Conservation (phyloP, 2,113 vertebrate species). For the Aleadryas rufinucha region DNA sequence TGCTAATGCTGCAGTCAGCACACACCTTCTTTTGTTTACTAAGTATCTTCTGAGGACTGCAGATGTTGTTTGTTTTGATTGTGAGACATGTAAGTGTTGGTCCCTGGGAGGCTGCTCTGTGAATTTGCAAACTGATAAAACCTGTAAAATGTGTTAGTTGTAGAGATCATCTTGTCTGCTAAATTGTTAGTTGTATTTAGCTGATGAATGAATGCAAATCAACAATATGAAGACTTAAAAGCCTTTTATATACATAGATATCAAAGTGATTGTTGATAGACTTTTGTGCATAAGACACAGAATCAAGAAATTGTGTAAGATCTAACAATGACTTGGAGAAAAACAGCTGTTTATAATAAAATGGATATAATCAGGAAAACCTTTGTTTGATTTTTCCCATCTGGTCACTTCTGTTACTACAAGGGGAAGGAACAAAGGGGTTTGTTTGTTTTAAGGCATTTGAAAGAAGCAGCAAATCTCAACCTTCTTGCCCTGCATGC, state of each 20-base stretch:
- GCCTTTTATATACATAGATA: not conserved
- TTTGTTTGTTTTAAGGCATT: slow-evolving; percentile 15
- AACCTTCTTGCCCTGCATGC: not conserved
- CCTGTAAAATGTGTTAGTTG: slow-evolving; percentile 21
- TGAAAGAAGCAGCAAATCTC: not conserved
- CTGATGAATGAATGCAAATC: not conserved
- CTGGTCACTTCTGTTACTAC: slow-evolving; percentile 19
- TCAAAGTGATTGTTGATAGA: not conserved
- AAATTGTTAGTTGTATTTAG: not conserved
- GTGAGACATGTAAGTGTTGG: slow-evolving; percentile 14
- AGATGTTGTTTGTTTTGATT: slow-evolving; percentile 53
- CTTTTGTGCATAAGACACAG: not conserved
- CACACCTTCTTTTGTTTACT: slow-evolving; percentile 52
- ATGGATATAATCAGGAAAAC: slow-evolving; percentile 12
- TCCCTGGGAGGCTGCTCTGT: not conserved
- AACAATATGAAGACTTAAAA: not conserved
- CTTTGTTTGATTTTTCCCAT: slow-evolving; percentile 33
- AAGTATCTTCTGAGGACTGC: not conserved
- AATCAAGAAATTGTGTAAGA: not conserved
- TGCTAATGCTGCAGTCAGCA: slow-evolving; percentile 4
- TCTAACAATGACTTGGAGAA: not conserved
- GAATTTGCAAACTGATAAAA: slow-evolving; percentile 53
- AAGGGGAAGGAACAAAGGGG: not conserved
- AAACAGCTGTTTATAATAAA: slow-evolving; percentile 24
- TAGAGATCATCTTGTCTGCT: not conserved